Evolutionary conservation across 2,888 invertebrate species (phyloP), one percentile per base, ranked within the genome.

Genomic region (Choristoneura rosaceana): DNA sequence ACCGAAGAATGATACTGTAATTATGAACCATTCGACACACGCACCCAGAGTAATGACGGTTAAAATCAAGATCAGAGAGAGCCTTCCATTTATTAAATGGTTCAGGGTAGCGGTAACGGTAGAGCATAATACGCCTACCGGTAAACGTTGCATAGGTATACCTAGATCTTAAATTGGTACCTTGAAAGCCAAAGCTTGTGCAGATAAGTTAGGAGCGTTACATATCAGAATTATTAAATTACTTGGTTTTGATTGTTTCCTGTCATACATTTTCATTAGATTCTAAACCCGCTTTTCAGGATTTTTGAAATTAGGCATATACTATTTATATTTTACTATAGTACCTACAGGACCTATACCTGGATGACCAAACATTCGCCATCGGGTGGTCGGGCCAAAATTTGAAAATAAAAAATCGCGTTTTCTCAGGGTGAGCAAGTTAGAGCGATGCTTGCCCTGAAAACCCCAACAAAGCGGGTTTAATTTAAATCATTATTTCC

Each of bases 1-100:
- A 78, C 84, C 78, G 87, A 84, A 92, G 91, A 92, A 92, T 91
- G 89, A 91, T 91, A 89, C 87, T 88, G 87, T 93, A 92, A 93
- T 94, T 91, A 92, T 83, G 84, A 87, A 81, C 89, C 89, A 92
- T 94, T 93, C 88, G 90, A 90, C 85, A 90, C 92, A 92, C 88
- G 82, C 90, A 79, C 83, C 82, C 78, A 80, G 82, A 81, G 80
- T 87, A 91, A 90, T 88, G 85, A 85, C 84, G 81, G 86, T 82
- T 82, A 85, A 87, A 88, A 91, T 91, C 88, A 87, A 84, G 79
- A 84, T 80, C 80, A 79, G 79, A 78, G 69, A 76, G 78, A 76
- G 79, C 77, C 79, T 79, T 77, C 76, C 73, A 81, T 82, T 82
- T 77, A 73, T 69, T 74, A 75, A 78, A 81, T 71, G 55, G 69